These are phyloP conservation scores for Pachypanchax playfairii DNA, from an alignment of 2,113 vertebrate genomes.

Conservation along the genomic window DNA sequence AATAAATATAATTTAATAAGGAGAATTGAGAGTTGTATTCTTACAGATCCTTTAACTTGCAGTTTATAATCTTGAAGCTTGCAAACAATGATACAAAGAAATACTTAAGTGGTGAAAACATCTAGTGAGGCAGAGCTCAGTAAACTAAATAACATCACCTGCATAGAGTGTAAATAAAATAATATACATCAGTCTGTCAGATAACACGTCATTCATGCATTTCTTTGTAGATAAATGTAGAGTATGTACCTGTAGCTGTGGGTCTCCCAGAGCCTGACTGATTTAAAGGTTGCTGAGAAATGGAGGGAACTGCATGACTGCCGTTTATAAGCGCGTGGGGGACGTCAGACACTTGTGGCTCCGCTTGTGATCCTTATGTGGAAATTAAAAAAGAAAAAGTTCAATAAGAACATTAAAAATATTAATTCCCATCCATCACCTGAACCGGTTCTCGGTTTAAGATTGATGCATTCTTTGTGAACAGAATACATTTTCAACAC, in stretches of 20 bases:
- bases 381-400: constrained; percentile 15
- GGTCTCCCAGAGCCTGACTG: constrained; percentile 79
- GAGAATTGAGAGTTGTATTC: too few relatives aligned
- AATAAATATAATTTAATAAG: too few relatives aligned
- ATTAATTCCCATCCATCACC: too few relatives aligned
- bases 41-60: too few relatives aligned
- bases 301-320: constrained; percentile 76
- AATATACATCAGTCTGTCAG: background rate
- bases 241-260: constrained; percentile 78
- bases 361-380: constrained; percentile 66
- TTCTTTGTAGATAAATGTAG: background rate
- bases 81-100: too few relatives aligned
- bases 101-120: too few relatives aligned
- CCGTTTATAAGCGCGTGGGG: constrained; percentile 80
- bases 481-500: background rate
- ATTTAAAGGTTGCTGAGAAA: constrained; percentile 74
- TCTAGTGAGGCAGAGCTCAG: background rate
- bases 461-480: too few relatives aligned
- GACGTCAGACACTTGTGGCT: constrained; percentile 62
- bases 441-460: too few relatives aligned
- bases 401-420: too few relatives aligned
- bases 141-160: background rate
- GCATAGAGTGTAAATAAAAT: background rate
- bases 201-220: background rate
- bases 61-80: too few relatives aligned